Evolutionary conservation across 2,113 vertebrate genomes (phyloP).

Genomic region (Microtus ochrogaster): DNA sequence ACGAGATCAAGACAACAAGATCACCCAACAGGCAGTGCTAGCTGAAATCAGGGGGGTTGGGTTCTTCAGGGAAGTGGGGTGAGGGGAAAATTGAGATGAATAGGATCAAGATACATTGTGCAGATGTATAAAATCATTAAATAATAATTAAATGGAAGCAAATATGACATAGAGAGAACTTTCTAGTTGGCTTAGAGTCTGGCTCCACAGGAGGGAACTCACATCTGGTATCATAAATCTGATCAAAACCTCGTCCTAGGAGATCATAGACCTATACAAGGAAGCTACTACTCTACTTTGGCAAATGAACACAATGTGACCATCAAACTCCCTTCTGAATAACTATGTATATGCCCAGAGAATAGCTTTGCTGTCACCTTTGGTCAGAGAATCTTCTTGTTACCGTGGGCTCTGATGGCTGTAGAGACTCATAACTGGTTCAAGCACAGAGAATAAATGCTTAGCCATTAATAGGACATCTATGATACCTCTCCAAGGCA

Average conservation of each 20-base stretch:
- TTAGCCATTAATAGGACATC: background rate
- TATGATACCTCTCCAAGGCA: background rate
- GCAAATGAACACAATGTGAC: background rate
- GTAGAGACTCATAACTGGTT: background rate
- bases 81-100: background rate
- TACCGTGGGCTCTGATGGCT: background rate
- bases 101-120: background rate
- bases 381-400: background rate
- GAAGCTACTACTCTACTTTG: background rate
- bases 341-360: background rate
- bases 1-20: background rate
- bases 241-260: background rate
- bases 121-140: background rate
- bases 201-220: background rate
- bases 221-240: background rate
- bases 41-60: background rate
- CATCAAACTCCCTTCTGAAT: background rate
- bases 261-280: background rate
- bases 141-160: background rate
- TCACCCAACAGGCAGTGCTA: background rate
- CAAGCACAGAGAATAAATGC: background rate
- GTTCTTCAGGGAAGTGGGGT: fast-evolving
- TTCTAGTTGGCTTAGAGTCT: background rate
- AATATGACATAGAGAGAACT: background rate
- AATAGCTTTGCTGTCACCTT: background rate